Base-by-base conservation (phyloP, 2,113 vertebrate species). In the Oreochromis tanganicae region DNA sequence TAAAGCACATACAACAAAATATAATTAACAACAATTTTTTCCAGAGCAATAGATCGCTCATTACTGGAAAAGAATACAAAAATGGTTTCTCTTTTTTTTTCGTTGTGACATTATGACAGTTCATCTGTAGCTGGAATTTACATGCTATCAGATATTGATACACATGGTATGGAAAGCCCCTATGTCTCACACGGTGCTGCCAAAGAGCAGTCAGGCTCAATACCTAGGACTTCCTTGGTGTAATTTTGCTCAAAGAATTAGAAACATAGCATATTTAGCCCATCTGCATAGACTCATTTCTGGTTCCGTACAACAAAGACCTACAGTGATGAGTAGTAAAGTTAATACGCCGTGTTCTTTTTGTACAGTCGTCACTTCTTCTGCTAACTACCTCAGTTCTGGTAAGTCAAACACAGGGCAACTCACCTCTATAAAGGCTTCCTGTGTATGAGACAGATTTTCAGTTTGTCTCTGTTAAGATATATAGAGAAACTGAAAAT, bases 161-260 rank as follows among this genome's bases (percentile, higher is more conserved):
- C 83, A 86, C 36, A 82, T 66, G 5, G 43, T 5, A 83, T 80
- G 89, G 93, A 89, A 94, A 94, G 82, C 91, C 90, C 89, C 90
- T 24, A 2, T 9, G 27, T 92, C 57, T 82, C 41, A 86, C 21
- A 68, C 78, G 43, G 83, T 57, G 80, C 83, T 88, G 75, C 88
- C 83, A 94, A 90, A 93, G 88, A 95, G 92, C 88, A 84, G 71
- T 81, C 73, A 19, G 9, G 80, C 75, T 89, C 75, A 82, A 52
- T 85, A 86, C 48, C 90, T 88, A 89, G 92, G 88, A 88, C 84
- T 89, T 95, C 92, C 91, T 89, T 59, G 57, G 85, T 89, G 91
- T 83, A 93, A 91, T 87, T 79, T 46, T 75, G 81, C 3, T 34
- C 85, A 91, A 92, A 91, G 84, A 94, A 94, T 88, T 88, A 90